phyloP scores from a whole-genome alignment of 2,113 vertebrate genomes.

The Morone saxatilis region DNA sequence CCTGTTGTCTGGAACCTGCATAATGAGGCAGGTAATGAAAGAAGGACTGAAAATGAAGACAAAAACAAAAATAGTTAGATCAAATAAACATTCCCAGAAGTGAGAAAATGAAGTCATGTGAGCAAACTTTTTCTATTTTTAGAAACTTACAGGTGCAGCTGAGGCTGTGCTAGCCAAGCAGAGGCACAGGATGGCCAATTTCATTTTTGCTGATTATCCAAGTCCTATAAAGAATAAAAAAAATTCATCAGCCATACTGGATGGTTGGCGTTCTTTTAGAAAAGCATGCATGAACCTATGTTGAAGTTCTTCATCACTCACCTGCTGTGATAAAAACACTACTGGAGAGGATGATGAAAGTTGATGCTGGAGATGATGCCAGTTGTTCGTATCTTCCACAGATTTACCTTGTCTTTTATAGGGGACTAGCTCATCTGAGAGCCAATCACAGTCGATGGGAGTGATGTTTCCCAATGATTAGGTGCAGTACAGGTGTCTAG shows the following conservation, averaged over 20 bases:
- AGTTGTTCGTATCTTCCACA: slow-evolving; percentile 10
- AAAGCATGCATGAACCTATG: background rate
- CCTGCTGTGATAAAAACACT: slow-evolving; percentile 35
- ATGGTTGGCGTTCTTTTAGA: background rate
- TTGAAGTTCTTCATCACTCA: slow-evolving; percentile 50
- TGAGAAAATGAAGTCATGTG: background rate
- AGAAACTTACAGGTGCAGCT: slow-evolving; percentile 78
- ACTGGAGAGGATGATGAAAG: slow-evolving; percentile 10
- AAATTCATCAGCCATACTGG: background rate
- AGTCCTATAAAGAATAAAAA: slow-evolving; percentile 44
- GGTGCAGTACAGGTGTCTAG: slow-evolving; percentile 67
- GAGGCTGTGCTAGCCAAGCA: slow-evolving; percentile 75
- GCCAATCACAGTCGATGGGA: slow-evolving; percentile 50
- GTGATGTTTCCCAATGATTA: slow-evolving; percentile 62
- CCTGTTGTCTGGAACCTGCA: slow-evolving; percentile 64
- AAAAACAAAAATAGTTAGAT: slow-evolving; percentile 18
- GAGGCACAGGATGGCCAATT: slow-evolving; percentile 73
- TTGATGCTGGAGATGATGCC: slow-evolving; percentile 23
- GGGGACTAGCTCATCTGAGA: slow-evolving; percentile 20
- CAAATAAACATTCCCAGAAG: background rate
- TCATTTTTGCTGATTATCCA: slow-evolving; percentile 66
- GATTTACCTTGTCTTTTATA: slow-evolving; percentile 68
- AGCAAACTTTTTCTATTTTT: background rate
- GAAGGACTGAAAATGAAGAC: slow-evolving; percentile 63
- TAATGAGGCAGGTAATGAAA: slow-evolving; percentile 81